phyloP scores from a whole-genome alignment of 2,888 invertebrate species.

The Neoitamus cyanurus region DNA sequence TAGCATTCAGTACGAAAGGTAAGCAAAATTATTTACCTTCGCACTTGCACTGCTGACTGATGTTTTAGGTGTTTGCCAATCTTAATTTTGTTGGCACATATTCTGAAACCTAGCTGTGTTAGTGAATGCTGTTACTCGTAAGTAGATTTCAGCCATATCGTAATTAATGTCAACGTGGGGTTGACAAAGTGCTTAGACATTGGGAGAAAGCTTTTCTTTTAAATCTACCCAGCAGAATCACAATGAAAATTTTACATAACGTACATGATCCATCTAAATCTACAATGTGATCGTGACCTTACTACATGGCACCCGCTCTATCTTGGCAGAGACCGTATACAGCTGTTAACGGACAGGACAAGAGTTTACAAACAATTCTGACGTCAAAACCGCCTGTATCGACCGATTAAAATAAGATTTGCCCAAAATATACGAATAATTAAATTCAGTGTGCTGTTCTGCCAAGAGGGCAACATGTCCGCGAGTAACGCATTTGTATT shows the following conservation, averaged over 20 bases:
- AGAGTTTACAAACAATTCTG: slow-evolving; percentile 20
- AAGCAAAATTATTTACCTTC: background rate
- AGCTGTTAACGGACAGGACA: background rate
- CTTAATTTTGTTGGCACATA: background rate
- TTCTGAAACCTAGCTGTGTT: background rate
- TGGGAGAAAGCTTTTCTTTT: background rate
- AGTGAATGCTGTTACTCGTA: background rate
- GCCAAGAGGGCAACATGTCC: background rate
- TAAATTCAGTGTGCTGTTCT: background rate
- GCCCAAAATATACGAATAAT: background rate
- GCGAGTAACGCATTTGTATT: background rate
- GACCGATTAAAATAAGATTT: background rate
- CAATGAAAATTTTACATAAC: background rate
- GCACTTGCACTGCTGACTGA: background rate
- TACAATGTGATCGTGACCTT: slow-evolving; percentile 13
- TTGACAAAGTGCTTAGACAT: background rate
- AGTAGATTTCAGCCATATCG: background rate
- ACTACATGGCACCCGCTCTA: background rate
- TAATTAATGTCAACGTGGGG: background rate
- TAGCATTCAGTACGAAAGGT: background rate
- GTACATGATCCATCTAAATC: background rate
- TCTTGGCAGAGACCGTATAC: background rate
- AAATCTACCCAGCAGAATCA: background rate
- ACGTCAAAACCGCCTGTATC: background rate
- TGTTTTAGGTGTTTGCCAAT: slow-evolving; percentile 6